A percentile compares a stretch with the other conserved stretches of the same genome.
Conservation (phyloP, 2,888 invertebrate genomes). For the Linnaemya tessellans region DNA sequence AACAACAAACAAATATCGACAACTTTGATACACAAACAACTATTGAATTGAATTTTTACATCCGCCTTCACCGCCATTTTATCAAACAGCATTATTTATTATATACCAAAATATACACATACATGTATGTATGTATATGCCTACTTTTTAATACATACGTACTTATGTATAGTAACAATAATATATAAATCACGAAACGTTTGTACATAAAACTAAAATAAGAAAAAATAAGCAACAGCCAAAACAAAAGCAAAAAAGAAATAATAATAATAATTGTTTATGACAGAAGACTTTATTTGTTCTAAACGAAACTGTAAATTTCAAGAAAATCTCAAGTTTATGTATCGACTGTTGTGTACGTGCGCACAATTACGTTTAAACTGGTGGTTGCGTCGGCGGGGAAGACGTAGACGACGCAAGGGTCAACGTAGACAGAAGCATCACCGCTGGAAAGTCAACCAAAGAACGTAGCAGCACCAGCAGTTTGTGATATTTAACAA, state of each 20-base stretch:
- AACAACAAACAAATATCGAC: conserved; percentile 29
- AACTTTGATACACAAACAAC: conserved; percentile 30
- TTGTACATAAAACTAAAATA: conserved; percentile 12
- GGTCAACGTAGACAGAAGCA: conserved; percentile 76
- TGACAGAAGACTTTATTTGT: conserved; percentile 59
- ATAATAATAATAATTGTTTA: conserved; percentile 49
- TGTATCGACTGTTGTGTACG: conserved; percentile 78
- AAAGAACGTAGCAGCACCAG: conserved; percentile 40
- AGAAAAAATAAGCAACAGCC: neutral
- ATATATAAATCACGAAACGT: neutral
- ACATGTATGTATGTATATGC: neutral
- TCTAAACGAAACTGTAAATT: conserved; percentile 58
- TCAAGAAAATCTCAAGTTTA: conserved; percentile 74
- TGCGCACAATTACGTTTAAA: conserved; percentile 77
- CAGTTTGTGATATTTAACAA: conserved; percentile 59
- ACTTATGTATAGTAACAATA: neutral
- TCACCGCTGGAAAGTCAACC: conserved; percentile 76
- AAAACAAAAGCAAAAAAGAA: neutral
- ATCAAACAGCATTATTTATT: conserved; percentile 24
- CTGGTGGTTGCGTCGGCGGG: conserved; percentile 75
- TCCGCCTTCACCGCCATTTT: conserved; percentile 43
- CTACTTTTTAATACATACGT: neutral
- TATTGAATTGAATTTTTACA: conserved; percentile 53
- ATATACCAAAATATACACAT: conserved; percentile 2
- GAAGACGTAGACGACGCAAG: conserved; percentile 74